Percentiles rank a stretch among this genome's conserved stretches.
phyloP scores from a whole-genome alignment of 2,888 invertebrate species.

The Podabrus alpinus region DNA sequence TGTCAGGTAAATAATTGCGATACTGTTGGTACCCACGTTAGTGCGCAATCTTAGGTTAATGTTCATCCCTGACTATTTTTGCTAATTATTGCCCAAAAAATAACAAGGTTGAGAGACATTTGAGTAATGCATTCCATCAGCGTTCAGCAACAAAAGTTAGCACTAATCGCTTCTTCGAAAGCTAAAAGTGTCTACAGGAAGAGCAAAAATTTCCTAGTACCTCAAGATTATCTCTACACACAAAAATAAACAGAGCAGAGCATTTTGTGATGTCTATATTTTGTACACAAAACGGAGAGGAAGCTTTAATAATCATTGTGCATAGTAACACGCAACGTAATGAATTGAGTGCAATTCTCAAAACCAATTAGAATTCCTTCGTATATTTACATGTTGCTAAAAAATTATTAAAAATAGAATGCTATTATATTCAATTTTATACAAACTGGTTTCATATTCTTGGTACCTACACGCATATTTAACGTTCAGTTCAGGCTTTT shows the following conservation, averaged over 20 bases:
- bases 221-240: neutral
- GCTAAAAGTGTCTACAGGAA: neutral
- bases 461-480: slow-evolving; percentile 6
- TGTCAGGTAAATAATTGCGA: neutral
- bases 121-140: neutral
- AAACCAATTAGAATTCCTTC: neutral
- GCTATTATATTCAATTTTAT: neutral
- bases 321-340: neutral
- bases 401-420: slow-evolving; percentile 1
- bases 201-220: neutral
- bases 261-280: neutral
- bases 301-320: neutral
- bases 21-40: neutral
- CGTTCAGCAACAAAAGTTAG: neutral
- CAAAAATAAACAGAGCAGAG: neutral
- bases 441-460: slow-evolving; percentile 15
- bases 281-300: neutral
- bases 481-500: slow-evolving; percentile 13
- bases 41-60: neutral
- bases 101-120: neutral
- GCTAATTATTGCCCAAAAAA: neutral
- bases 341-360: neutral
- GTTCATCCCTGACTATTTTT: neutral
- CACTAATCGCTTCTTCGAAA: neutral
- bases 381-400: neutral